A percentile compares a stretch with the other conserved stretches of the same genome.
phyloP scores from a whole-genome alignment of 1,140 invertebrate species.

The Gyrodactylus bullatarudis region DNA sequence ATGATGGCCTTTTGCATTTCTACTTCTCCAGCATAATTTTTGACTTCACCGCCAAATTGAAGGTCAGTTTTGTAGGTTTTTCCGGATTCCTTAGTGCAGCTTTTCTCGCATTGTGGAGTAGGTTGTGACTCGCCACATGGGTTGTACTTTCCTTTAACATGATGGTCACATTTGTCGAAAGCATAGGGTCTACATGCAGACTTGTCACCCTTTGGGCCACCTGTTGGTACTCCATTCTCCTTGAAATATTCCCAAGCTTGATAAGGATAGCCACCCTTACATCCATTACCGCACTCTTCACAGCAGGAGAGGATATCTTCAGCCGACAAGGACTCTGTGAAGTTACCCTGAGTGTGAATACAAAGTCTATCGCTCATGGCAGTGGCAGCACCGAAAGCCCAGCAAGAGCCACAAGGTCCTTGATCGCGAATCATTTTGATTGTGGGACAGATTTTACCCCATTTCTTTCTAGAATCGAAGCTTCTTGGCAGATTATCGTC shows the following conservation, averaged over 20 bases:
- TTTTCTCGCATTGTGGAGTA: conserved; percentile 40
- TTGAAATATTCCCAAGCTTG: conserved; percentile 45
- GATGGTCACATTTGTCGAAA: too few species aligned
- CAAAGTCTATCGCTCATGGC: too few species aligned
- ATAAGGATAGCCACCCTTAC: conserved; percentile 36
- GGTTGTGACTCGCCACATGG: conserved; percentile 38
- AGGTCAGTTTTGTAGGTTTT: conserved; percentile 37
- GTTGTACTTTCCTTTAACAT: too few species aligned
- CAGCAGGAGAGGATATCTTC: conserved; percentile 1
- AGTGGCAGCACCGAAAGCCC: too few species aligned
- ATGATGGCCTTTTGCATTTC: conserved; percentile 49
- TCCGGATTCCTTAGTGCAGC: conserved; percentile 34
- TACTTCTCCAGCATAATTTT: conserved; percentile 20
- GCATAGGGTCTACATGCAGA: conserved; percentile 45
- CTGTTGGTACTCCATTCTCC: conserved; percentile 15
- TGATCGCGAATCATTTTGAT: too few species aligned
- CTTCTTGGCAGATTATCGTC: too few species aligned
- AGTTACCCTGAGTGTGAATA: background rate
- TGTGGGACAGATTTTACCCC: too few species aligned
- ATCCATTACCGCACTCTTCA: background rate
- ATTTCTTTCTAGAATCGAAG: too few species aligned
- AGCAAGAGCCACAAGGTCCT: too few species aligned
- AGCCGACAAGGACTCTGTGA: background rate
- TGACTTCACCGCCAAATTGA: conserved; percentile 28
- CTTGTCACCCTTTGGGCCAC: too few species aligned